These are phyloP conservation scores for Sarotherodon lohbergeri DNA, from an alignment of 2,113 vertebrate species.

Conservation along the genomic window DNA sequence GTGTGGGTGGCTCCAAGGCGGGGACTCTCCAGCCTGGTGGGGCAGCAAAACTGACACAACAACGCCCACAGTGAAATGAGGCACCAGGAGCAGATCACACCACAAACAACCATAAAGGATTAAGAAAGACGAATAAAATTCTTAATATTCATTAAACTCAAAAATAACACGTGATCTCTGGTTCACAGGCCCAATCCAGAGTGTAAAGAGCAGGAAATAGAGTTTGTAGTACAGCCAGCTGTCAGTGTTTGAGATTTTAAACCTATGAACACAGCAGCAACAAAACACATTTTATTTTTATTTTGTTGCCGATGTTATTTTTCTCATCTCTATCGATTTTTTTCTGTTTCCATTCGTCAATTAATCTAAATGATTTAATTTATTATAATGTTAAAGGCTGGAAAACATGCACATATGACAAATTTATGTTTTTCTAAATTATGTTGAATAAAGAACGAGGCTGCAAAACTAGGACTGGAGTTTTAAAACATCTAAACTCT, in stretches of 20 bases:
- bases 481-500: not conserved
- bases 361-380: not conserved
- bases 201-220: not conserved
- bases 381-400: not conserved
- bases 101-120: not conserved
- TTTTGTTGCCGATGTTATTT: not conserved
- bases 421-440: not conserved
- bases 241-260: not conserved
- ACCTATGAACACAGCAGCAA: not conserved
- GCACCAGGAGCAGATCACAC: not conserved
- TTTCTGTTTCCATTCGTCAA: accelerated
- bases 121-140: not conserved
- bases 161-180: not conserved
- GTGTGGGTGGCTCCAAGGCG: not conserved
- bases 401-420: not conserved
- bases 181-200: accelerated
- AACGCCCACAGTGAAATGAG: not conserved
- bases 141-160: not conserved
- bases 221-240: not conserved
- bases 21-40: not conserved
- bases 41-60: accelerated
- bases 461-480: not conserved
- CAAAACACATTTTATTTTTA: not conserved
- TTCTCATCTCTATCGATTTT: not conserved
- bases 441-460: accelerated